Conservation (phyloP, 2,113 vertebrate species). For the Varanus komodoensis region DNA sequence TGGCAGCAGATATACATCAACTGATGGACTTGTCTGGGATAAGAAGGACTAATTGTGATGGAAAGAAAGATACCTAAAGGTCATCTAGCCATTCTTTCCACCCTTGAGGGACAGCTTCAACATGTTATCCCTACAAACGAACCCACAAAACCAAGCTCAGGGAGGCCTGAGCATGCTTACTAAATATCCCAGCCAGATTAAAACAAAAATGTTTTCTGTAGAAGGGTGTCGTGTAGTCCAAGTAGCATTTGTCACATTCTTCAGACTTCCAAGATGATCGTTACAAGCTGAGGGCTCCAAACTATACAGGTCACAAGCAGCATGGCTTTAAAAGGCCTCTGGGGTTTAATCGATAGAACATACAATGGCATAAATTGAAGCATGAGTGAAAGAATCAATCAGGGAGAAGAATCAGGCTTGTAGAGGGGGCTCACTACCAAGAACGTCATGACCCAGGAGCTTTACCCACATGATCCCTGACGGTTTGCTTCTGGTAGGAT, state of each 20-base stretch:
- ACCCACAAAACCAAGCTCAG: too few relatives aligned
- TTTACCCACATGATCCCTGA: neutral
- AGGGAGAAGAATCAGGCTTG: neutral
- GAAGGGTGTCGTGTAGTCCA: neutral
- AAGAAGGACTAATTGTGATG: neutral
- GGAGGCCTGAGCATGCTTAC: neutral
- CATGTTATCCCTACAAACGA: neutral
- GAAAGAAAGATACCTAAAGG: neutral
- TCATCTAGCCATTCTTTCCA: neutral
- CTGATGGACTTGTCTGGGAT: neutral
- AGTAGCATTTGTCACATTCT: neutral
- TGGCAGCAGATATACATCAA: neutral
- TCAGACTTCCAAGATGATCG: neutral
- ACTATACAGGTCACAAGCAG: too few relatives aligned
- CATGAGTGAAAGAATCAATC: neutral
- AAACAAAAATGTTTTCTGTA: neutral
- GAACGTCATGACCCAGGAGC: neutral
- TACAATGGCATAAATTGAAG: neutral
- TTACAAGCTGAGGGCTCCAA: neutral
- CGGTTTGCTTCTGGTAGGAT: neutral
- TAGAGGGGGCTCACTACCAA: neutral
- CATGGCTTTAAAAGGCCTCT: neutral
- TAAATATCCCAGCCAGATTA: too few relatives aligned
- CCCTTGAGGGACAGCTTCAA: neutral
- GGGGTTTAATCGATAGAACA: too few relatives aligned